Evolutionary conservation across 2,888 invertebrate genomes (phyloP), one percentile per base, ranked within the genome.

Genomic region (Ceriagrion tenellum): DNA sequence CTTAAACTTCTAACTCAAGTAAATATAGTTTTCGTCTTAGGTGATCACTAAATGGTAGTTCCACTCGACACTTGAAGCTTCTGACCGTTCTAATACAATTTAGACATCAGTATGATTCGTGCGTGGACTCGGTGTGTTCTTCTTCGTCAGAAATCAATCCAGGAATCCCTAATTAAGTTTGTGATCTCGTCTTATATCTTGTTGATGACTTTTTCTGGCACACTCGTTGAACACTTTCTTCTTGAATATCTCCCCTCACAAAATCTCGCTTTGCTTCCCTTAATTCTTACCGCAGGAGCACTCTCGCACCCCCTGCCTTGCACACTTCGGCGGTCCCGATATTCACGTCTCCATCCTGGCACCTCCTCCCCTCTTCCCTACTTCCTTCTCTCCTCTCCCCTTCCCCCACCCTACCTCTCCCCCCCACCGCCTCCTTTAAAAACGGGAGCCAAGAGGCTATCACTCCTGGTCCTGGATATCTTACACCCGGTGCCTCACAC

Each of bases 401-500:
- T 4, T 18, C 40, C 63, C 40, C 35, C 59, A 23, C 40, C 35
- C 40, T 40, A 16, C 16, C 18, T 18, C 59, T 30, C 18, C 47
- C 47, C 2, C 47, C 47, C 47, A 47, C 47, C 47, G 47, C 47
- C 59, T 26, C 35, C 59, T 35, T 90, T 35, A 63, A 91, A 63
- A 40, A 63, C 91, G 63, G 91, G 63, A 91, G 91, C 93, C 93
- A 93, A 93, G 93, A 93, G 93, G 93, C 93, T 93, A 93, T 93
- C 93, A 93, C 93, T 93, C 35, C 89, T 55, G 47, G 59, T 18
- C 26, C 93, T n/a, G 69, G 93, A 93, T 93, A 93, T 93, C 93
- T 93, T 69, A 93, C 93, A 93, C 93, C 93, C 93, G 93, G 93
- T 47, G 69, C 69, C 23, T 30, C 47, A 20, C 69, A 63, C 93